A percentile compares a stretch with the other conserved stretches of the same genome.
Evolutionary conservation across 2,113 vertebrate genomes (phyloP).

Genomic region (Hyla sarda): DNA sequence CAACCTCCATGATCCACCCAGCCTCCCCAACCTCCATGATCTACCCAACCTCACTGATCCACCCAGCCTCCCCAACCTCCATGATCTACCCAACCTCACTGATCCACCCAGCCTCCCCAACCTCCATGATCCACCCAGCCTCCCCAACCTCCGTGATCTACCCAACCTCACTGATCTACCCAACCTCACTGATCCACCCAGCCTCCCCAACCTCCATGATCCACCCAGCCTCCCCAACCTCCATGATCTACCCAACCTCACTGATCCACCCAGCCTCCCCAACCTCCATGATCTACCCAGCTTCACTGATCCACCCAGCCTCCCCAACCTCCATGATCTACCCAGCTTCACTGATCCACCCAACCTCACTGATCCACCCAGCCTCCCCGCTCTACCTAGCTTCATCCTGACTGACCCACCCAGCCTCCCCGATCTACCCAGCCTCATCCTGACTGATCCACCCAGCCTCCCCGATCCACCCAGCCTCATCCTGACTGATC

Average conservation of each 20-base stretch:
- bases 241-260: neutral
- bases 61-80: neutral
- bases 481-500: neutral
- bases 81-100: neutral
- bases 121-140: neutral
- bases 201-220: neutral
- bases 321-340: too few relatives aligned
- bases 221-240: neutral
- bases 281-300: too few relatives aligned
- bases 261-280: too few relatives aligned
- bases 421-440: too few relatives aligned
- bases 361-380: neutral
- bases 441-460: too few relatives aligned
- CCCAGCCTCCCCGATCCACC: too few relatives aligned
- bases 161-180: neutral
- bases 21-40: neutral
- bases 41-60: neutral
- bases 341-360: neutral
- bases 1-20: neutral
- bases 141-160: neutral
- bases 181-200: neutral
- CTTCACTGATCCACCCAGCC: too few relatives aligned
- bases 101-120: neutral
- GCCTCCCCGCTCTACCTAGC: too few relatives aligned
- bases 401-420: neutral